These are phyloP conservation scores for Tenthredo livida DNA, from an alignment of 2,888 invertebrate species.

Conservation along the genomic window DNA sequence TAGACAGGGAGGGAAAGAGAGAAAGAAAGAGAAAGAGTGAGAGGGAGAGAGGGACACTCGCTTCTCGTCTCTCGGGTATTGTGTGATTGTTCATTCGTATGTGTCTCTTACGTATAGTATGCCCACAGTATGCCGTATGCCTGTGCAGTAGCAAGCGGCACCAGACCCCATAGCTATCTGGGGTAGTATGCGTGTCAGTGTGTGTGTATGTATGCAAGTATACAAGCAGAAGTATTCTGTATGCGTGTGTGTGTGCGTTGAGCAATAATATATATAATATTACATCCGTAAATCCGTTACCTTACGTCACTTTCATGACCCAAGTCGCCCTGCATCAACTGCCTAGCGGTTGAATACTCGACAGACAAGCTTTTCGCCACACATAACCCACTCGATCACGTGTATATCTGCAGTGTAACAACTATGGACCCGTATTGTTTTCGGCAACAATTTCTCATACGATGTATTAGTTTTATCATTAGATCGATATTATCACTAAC, in stretches of 20 bases:
- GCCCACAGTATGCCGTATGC: not conserved
- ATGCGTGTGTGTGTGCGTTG: not conserved
- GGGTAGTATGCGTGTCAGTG: not conserved
- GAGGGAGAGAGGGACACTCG: conserved; percentile 25
- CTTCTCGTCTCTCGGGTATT: conserved; percentile 12
- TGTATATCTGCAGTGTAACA: not conserved
- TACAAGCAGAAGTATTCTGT: no score
- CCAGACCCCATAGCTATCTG: not conserved
- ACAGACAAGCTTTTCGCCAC: not conserved
- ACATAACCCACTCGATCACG: conserved; percentile 9
- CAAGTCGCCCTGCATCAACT: conserved; percentile 23
- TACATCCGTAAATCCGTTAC: conserved; percentile 39
- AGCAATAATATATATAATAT: conserved; percentile 6
- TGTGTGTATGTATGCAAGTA: not conserved
- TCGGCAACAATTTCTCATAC: not conserved
- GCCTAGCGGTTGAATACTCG: not conserved
- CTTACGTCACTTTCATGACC: conserved; percentile 43
- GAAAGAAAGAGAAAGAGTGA: not conserved
- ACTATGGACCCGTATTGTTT: not conserved
- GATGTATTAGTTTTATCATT: not conserved
- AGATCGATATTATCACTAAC: not conserved
- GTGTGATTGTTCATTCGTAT: not conserved
- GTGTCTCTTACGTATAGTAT: not conserved
- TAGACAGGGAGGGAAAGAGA: conserved; percentile 19
- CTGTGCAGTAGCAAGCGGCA: not conserved